Evolutionary conservation across 2,888 invertebrate genomes (phyloP), one percentile per base, ranked within the genome.

Genomic region (Noctua janthe): DNA sequence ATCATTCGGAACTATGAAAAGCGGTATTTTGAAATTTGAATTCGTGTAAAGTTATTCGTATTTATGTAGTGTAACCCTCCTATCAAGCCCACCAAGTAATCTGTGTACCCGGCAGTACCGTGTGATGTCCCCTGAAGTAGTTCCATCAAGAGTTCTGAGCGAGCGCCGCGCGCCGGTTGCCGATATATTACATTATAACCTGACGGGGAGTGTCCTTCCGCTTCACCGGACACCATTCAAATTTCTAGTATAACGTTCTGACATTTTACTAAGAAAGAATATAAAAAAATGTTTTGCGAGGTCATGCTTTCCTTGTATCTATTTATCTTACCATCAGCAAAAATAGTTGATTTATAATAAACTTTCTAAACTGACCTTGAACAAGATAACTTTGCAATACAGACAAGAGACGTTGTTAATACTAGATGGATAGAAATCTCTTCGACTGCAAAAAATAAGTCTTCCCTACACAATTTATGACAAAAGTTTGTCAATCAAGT

Each of bases 311-410:
- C 51, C 59, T n/a, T 54, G n/a, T 47, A 10, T 49, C 20, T 17
- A 29, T 10, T 29, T 29, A 39, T 80, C 6, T 62, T 29, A 64
- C 17, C 66, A 39, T 70, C 20, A 43, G 7, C 47, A 39, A 74
- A 47, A 54, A 29, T 43, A 51, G 59, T 77, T 51, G 23, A 43
- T 56, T 20, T 43, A 11, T 59, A 69, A 29, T 47, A 47, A 47
- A 86, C 71, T 83, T 86, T 85, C 83, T 81, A 85, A 83, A n/a
- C 10, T 54, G 23, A 51, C 67, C n/a, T 47, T 82, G 73, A 59
- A 73, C 73, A 66, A 82, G 47, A 73, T 86, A 47, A 23, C 20
- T 23, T 43, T 43, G n/a, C 23, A 69, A 54, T n/a, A 56, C 23
- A n/a, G 2, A 54, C 23, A 71, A 59, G 59, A 49, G 64, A 49